These are phyloP conservation scores for Ganaspis sp. DNA, from an alignment of 1,140 invertebrate genomes.

Conservation along the genomic window DNA sequence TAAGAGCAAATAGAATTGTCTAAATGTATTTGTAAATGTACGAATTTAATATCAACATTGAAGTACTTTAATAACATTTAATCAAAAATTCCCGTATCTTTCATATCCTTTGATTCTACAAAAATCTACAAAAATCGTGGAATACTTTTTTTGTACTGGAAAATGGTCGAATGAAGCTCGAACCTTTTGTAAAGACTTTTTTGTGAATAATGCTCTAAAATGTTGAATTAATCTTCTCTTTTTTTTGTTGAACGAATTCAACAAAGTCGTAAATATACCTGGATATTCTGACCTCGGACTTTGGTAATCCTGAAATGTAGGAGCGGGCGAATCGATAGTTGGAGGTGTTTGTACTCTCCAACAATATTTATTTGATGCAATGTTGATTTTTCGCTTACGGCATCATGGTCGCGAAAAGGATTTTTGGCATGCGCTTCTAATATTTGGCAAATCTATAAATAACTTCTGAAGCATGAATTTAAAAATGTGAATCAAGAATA, in stretches of 20 bases:
- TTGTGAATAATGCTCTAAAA: background rate
- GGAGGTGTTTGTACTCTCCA: constrained; percentile 47
- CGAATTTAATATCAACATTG: too few relatives aligned
- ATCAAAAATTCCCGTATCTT: too few relatives aligned
- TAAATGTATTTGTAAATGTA: too few relatives aligned
- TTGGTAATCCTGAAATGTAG: constrained; percentile 62
- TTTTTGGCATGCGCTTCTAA: constrained; percentile 5
- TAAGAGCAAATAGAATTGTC: too few relatives aligned
- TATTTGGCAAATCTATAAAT: background rate
- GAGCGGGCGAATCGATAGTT: constrained; percentile 55
- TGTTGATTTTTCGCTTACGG: constrained; percentile 51
- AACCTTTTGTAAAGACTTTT: constrained; percentile 33
- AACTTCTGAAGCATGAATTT: background rate
- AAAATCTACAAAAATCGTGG: background rate
- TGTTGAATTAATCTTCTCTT: constrained; percentile 40
- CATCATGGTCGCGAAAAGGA: constrained; percentile 36
- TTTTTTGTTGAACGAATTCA: constrained; percentile 61
- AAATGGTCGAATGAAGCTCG: constrained; percentile 34
- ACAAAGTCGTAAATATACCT: constrained; percentile 57
- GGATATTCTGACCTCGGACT: constrained; percentile 59
- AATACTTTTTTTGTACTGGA: background rate
- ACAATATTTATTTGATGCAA: constrained; percentile 44
- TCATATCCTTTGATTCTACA: too few relatives aligned
- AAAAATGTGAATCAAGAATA: too few relatives aligned
- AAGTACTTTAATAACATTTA: too few relatives aligned